A percentile compares a stretch with the other conserved stretches of the same genome.
Evolutionary conservation across 2,113 vertebrate genomes (phyloP).

Genomic region (Festucalex cinctus): DNA sequence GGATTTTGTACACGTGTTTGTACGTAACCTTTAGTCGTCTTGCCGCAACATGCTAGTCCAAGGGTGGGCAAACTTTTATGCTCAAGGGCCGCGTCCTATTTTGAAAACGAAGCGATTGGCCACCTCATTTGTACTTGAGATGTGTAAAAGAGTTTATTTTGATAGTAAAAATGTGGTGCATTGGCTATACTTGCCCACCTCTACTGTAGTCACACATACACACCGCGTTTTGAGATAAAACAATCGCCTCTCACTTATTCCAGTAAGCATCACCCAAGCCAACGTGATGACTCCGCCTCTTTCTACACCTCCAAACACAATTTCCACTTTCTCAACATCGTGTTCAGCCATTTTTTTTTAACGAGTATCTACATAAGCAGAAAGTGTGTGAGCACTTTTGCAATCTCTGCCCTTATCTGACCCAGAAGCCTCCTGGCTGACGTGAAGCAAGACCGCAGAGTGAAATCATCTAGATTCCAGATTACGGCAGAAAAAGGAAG

Average conservation of each 20-base stretch:
- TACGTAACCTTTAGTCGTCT: neutral
- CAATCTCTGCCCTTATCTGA: neutral
- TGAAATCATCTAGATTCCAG: slow-evolving; percentile 6
- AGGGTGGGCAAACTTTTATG: neutral
- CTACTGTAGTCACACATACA: slow-evolving; percentile 8
- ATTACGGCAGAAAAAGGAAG: neutral
- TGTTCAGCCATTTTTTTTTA: neutral
- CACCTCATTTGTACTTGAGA: neutral
- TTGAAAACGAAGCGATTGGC: neutral
- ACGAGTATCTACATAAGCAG: neutral
- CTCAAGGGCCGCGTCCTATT: neutral
- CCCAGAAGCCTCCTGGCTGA: neutral
- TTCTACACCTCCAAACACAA: slow-evolving; percentile 21
- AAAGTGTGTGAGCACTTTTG: neutral
- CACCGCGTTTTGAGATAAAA: slow-evolving; percentile 32
- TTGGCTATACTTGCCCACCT: neutral
- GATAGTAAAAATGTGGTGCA: no score
- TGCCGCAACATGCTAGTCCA: neutral
- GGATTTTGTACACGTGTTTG: neutral
- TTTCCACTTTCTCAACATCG: slow-evolving; percentile 11
- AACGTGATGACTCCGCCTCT: slow-evolving; percentile 10
- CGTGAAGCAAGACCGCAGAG: neutral
- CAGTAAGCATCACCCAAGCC: slow-evolving; percentile 26
- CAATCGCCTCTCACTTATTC: slow-evolving; percentile 56
- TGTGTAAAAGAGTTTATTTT: no score